Evolutionary conservation across 2,888 invertebrate species (phyloP).

Genomic region (Agonopterix subpropinquella): DNA sequence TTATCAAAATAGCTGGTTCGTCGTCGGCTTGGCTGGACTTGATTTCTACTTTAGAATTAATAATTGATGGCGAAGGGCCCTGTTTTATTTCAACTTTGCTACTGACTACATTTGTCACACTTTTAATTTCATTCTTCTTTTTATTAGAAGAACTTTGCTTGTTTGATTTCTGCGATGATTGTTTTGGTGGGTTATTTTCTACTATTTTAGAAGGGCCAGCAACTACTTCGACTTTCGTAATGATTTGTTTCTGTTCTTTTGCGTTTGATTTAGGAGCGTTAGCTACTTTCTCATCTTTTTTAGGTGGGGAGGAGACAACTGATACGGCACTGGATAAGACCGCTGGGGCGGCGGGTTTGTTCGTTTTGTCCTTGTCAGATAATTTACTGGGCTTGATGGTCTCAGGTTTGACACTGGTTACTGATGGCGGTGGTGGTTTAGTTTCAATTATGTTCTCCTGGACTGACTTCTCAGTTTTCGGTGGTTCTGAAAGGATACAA

Average conservation of each 20-base stretch:
- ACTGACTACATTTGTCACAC: constrained; percentile 54
- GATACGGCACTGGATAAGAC: constrained; percentile 56
- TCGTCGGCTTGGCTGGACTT: constrained; percentile 60
- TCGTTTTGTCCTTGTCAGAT: constrained; percentile 51
- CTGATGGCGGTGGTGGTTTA: constrained; percentile 57
- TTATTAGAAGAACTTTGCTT: constrained; percentile 38
- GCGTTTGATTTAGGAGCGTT: constrained; percentile 62
- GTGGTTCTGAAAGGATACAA: constrained; percentile 48
- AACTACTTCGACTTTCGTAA: constrained; percentile 75
- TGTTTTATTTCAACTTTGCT: constrained; percentile 71
- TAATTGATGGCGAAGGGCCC: constrained; percentile 41
- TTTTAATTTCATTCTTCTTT: constrained; percentile 53
- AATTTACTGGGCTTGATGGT: constrained; percentile 65
- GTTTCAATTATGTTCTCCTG: constrained; percentile 69
- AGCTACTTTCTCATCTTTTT: constrained; percentile 61
- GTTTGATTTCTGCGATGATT: constrained; percentile 35
- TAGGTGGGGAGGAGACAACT: constrained; percentile 53
- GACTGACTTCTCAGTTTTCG: constrained; percentile 56
- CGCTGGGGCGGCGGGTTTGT: constrained; percentile 49
- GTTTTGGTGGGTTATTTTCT: constrained; percentile 47
- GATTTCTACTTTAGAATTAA: constrained; percentile 70
- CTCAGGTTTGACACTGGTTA: constrained; percentile 55
- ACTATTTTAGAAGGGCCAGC: constrained; percentile 68
- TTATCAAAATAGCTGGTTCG: constrained; percentile 76
- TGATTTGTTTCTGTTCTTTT: constrained; percentile 63